Base-by-base conservation (phyloP, 1,140 invertebrate genomes). In the Mya arenaria region DNA sequence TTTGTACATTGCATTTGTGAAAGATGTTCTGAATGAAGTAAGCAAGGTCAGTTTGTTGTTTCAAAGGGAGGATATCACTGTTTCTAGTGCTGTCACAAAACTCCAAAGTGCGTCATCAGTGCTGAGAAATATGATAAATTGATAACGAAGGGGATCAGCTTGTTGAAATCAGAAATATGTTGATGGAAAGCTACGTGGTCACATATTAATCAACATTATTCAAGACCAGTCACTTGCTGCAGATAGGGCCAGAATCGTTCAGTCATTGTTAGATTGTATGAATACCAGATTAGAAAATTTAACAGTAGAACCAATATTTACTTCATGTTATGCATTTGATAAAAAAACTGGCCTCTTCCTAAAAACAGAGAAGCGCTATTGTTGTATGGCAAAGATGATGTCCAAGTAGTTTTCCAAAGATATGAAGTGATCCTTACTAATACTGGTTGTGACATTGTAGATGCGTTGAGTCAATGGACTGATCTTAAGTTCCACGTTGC, bases 1-100 rank as follows among this genome's bases (percentile, higher is more conserved):
- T 23, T 77, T 25, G 52, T 82, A 63, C 44, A n/a, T 75, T 5
- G 23, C 34, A 30, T 81, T 84, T 71, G n/a, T 71, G n/a, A 69
- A 81, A 41, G 71, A 81, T 48, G 25, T 84, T 0, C 28, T 85
- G 19, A 8, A 28, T 65, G 62, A 65, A 65, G 34, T 65, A 37
- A 6, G 28, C 8, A 65, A 37, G 34, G 37, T 65, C 34, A 65
- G 62, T 25, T 34, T 65, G 13, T 65, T 65, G 32, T 65, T 65
- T 48, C 66, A 69, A 28, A 10, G 39, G 48, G 41, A 48, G 15
- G 66, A 69, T 28, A 48, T 69, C 28, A 69, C 36, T 44, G 66
- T 69, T 17, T 81, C 30, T 23, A 65, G 62, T 65, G 62, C 62
- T 13, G 62, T 65, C 23, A 65, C 62, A 30, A 65, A 65, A 65